Percentiles rank a stretch among this genome's conserved stretches.
Conservation (phyloP, 2,797 vertebrate species). For the Gymnopithys bicolor region DNA sequence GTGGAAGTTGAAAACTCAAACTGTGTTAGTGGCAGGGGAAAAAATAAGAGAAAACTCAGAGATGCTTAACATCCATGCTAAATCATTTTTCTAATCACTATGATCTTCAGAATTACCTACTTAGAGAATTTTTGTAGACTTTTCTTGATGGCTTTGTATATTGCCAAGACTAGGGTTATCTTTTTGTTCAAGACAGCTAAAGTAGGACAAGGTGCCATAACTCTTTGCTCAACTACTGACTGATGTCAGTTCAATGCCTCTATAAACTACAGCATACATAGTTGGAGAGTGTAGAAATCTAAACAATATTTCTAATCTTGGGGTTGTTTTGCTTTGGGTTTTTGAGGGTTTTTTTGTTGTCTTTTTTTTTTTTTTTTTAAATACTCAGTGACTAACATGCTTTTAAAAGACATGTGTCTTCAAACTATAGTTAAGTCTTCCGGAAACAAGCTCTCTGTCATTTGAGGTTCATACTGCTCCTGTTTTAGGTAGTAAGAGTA, state of each 20-base stretch:
- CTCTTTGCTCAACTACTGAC: not conserved
- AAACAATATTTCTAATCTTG: not conserved
- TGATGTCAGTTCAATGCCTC: not conserved
- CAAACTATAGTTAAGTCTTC: not conserved
- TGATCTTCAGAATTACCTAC: not conserved
- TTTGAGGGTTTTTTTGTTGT: no score
- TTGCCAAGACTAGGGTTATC: not conserved
- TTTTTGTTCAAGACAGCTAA: not conserved
- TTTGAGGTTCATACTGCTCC: not conserved
- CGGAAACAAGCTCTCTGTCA: not conserved
- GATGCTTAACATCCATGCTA: not conserved
- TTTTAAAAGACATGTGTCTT: not conserved
- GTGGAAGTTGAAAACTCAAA: not conserved
- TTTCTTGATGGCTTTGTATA: not conserved
- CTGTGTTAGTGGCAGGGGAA: not conserved
- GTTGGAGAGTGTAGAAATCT: fast-evolving
- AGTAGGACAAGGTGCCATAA: not conserved
- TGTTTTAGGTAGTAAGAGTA: not conserved
- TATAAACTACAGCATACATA: not conserved
- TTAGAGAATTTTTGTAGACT: not conserved
- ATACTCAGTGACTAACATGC: not conserved
- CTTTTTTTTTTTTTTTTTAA: not conserved
- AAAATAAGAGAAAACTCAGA: not conserved
- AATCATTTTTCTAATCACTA: not conserved
- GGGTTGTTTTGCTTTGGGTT: no score